These are phyloP conservation scores for Lycaena phlaeas DNA, from an alignment of 2,888 invertebrate genomes.

Conservation along the genomic window DNA sequence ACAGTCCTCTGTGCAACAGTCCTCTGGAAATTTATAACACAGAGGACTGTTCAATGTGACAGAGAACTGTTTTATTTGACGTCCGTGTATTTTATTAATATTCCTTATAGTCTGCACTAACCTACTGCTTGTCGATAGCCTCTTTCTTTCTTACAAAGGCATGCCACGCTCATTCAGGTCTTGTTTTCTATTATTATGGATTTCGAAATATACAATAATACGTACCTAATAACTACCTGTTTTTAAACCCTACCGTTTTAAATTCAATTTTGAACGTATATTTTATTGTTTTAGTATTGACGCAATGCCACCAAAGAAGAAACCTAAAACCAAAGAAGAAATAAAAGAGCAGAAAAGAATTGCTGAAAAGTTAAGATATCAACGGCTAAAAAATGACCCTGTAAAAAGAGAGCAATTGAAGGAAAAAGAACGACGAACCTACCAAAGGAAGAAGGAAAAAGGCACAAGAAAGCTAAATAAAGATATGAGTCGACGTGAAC, in stretches of 20 bases:
- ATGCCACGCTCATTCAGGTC: background rate
- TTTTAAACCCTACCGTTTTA: background rate
- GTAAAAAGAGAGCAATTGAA: constrained; percentile 16
- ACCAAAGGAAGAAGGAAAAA: constrained; percentile 16
- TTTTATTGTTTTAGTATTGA: background rate
- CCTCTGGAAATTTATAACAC: constrained; percentile 9
- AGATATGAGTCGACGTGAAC: constrained; percentile 20
- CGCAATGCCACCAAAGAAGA: constrained; percentile 10
- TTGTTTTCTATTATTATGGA: background rate
- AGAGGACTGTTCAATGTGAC: constrained; percentile 10
- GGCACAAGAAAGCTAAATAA: constrained; percentile 18
- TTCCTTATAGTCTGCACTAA: background rate
- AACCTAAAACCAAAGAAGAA: constrained; percentile 16
- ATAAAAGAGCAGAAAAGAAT: constrained; percentile 16
- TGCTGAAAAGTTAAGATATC: constrained; percentile 18
- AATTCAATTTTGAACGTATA: background rate
- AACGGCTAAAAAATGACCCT: constrained; percentile 20
- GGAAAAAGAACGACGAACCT: constrained; percentile 16
- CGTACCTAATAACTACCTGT: background rate
- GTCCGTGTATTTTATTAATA: constrained; percentile 9
- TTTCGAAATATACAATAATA: background rate
- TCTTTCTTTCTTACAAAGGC: background rate
- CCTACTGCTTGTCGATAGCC: background rate
- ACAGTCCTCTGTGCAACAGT: background rate
- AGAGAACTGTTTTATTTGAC: constrained; percentile 9